Evolutionary conservation across 2,113 vertebrate species (phyloP), one percentile per base, ranked within the genome.

Genomic region (Brachirus orientalis): DNA sequence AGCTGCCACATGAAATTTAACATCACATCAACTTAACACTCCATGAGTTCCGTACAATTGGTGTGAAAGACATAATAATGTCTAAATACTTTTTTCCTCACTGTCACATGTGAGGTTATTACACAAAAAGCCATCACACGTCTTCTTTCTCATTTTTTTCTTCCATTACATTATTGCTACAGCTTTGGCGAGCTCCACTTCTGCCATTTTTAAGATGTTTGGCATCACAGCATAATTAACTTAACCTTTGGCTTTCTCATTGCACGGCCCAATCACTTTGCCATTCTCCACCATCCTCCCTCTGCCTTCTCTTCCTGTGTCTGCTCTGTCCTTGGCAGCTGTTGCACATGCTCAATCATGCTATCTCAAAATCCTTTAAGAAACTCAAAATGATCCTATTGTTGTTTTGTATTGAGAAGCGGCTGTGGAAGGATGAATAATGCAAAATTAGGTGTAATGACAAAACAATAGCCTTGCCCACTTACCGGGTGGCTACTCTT

Each of bases 211-310:
- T 48, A 75, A 77, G 63, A 86, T 59, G 53, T 82, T 77, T 76
- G 72, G 60, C 68, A 58, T 76, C 20, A 17, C 33, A 43, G 58
- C 56, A 41, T 64, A 82, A 86, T 85, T 60, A 79, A 70, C 57
- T 81, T 83, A 77, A 85, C 86, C 79, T 86, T 85, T 83, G 54
- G 28, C 61, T 77, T 56, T 7, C 22, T 54, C 40, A 41, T n/a
- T 73, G 58, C 63, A 17, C 17, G 14, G 33, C 47, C 19, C 1
- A 17, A 40, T 62, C 50, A 33, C 54, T 4, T 72, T 51, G 22
- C 72, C 52, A 54, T 80, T 82, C 67, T 37, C 61, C 50, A 28
- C 54, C 74, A 76, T 53, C 52, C 64, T 70, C 75, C 22, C 11
- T 37, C 20, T 60, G 64, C 72, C 70, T 70, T 54, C 47, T 43